These are phyloP conservation scores for Yponomeuta evonymella DNA, from an alignment of 2,888 invertebrate species.

Conservation along the genomic window DNA sequence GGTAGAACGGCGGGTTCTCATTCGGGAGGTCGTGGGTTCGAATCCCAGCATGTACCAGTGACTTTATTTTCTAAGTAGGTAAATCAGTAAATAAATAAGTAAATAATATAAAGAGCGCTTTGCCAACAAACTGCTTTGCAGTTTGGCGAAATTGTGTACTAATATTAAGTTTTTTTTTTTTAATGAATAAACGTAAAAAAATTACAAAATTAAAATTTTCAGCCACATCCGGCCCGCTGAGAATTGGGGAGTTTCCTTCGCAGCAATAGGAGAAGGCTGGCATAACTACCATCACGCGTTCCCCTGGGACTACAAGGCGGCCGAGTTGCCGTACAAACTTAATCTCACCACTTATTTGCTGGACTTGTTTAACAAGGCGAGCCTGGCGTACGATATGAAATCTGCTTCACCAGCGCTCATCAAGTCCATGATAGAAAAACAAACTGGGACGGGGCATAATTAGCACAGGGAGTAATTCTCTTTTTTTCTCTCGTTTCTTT, in stretches of 20 bases:
- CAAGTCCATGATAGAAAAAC: constrained; percentile 64
- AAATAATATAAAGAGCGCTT: no score
- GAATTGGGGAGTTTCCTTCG: constrained; percentile 82
- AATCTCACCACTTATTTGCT: constrained; percentile 83
- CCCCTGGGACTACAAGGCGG: constrained; percentile 94
- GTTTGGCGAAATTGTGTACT: no score
- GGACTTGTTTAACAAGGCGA: constrained; percentile 81
- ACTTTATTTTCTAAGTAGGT: no score
- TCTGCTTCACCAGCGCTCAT: constrained; percentile 76
- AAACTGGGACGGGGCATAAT: constrained; percentile 52
- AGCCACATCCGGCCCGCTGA: constrained; percentile 87
- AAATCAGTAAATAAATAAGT: no score
- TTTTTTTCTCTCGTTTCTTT: no score
- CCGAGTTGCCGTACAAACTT: constrained; percentile 85
- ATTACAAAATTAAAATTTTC: constrained; percentile 26
- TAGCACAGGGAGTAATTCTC: no score
- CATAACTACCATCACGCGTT: constrained; percentile 97
- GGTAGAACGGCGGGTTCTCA: no score
- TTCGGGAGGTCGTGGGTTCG: no score
- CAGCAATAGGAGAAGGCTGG: constrained; percentile 92
- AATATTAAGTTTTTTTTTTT: no score
- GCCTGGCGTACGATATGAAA: constrained; percentile 88
- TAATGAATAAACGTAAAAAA: no score
- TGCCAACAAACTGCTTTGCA: no score
- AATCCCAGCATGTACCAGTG: no score